A percentile compares a stretch with the other conserved stretches of the same genome.
These are phyloP conservation scores for Motacilla tschutschensis DNA, from an alignment of 2,113 vertebrate species.

Conservation along the genomic window DNA sequence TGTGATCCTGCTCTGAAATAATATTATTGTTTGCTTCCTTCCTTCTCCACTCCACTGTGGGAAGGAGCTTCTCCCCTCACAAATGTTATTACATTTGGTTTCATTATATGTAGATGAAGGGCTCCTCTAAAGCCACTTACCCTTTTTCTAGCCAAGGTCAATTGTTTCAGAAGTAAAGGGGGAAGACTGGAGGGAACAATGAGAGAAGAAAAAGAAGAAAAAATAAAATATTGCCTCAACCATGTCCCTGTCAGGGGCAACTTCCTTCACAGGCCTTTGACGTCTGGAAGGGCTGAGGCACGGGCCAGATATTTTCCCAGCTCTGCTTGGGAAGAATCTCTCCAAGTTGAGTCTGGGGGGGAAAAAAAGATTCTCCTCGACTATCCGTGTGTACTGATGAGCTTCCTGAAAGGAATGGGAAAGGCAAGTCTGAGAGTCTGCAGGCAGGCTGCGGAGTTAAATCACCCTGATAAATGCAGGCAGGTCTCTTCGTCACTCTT, in stretches of 20 bases:
- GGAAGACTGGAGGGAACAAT: rapidly evolving
- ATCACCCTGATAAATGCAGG: slow-evolving; percentile 62
- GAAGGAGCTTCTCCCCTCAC: background rate
- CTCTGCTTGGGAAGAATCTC: background rate
- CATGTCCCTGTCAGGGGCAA: background rate
- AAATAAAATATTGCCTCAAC: background rate
- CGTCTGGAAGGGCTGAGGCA: rapidly evolving
- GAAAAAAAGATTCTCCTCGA: background rate
- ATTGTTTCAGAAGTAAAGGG: background rate
- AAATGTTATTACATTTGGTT: background rate
- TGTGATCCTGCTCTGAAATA: slow-evolving; percentile 50
- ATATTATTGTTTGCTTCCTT: slow-evolving; percentile 30
- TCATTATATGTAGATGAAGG: background rate
- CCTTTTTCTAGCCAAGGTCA: background rate
- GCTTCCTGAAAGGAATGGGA: slow-evolving; percentile 31
- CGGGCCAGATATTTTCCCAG: background rate
- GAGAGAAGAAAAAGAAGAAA: background rate
- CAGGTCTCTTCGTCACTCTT: slow-evolving; percentile 73
- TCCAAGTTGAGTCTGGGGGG: background rate
- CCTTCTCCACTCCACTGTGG: background rate
- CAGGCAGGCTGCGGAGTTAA: slow-evolving; percentile 53
- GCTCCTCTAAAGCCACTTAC: background rate
- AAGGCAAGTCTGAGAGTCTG: slow-evolving; percentile 39
- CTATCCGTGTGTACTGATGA: slow-evolving; percentile 29
- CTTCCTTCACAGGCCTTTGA: background rate